A percentile compares a stretch with the other conserved stretches of the same genome.
phyloP scores from a whole-genome alignment of 2,888 invertebrate genomes.

The Standfussiana lucernea region DNA sequence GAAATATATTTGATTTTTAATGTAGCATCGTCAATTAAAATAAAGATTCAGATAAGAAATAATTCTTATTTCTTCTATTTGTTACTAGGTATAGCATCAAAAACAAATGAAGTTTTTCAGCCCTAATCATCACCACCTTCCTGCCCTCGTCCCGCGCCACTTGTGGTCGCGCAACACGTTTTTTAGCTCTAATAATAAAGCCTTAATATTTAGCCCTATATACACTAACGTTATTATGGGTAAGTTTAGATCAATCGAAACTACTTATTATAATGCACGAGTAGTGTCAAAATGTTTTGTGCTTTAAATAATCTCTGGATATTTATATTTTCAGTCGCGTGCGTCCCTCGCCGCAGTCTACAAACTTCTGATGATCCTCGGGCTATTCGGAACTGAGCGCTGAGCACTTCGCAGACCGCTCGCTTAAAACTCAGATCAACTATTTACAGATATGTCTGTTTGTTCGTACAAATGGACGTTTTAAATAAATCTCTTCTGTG shows the following conservation, averaged over 20 bases:
- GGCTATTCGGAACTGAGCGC: conserved; percentile 47
- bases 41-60: not conserved
- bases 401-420: conserved; percentile 18
- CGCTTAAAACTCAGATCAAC: conserved; percentile 62
- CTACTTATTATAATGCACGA: not conserved
- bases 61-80: not conserved
- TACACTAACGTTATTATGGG: not conserved
- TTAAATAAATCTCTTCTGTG: conserved; percentile 41
- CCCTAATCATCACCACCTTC: too few relatives aligned
- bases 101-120: too few relatives aligned
- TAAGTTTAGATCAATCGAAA: not conserved
- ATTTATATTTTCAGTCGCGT: conserved; percentile 6
- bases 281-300: not conserved
- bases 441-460: conserved; percentile 54
- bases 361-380: conserved; percentile 45
- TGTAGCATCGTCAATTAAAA: not conserved
- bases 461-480: conserved; percentile 39
- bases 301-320: not conserved
- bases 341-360: conserved; percentile 32
- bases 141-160: too few relatives aligned
- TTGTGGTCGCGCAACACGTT: too few relatives aligned
- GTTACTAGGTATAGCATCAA: not conserved
- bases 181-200: too few relatives aligned
- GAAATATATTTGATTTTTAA: not conserved
- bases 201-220: not conserved